Evolutionary conservation across 2,888 invertebrate genomes (phyloP).

Genomic region (Lithophane leautieri): DNA sequence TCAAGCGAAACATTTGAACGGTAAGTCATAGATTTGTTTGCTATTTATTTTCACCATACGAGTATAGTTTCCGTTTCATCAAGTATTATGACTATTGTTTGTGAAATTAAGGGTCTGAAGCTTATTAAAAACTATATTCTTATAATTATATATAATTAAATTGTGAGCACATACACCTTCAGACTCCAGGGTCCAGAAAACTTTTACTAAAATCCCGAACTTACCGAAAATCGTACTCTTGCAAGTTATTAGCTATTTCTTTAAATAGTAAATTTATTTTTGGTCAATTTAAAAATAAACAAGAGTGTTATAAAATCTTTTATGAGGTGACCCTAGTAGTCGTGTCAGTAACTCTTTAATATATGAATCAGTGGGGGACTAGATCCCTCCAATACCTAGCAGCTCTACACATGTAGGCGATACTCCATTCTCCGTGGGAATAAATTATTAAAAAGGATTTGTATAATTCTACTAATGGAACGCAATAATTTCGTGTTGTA

Average conservation of each 20-base stretch:
- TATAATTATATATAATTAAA: not conserved
- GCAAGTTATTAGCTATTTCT: not conserved
- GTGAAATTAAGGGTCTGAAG: not conserved
- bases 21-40: slow-evolving; percentile 66
- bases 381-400: slow-evolving; percentile 31
- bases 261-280: not conserved
- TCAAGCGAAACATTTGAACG: slow-evolving; percentile 78
- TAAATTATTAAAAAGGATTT: slow-evolving; percentile 22
- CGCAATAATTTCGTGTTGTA: not conserved
- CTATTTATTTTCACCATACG: not conserved
- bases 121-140: not conserved
- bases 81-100: not conserved
- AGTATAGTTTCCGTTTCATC: not conserved
- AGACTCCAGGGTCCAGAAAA: not conserved
- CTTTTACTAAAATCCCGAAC: not conserved
- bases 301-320: not conserved
- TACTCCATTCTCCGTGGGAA: slow-evolving; percentile 16
- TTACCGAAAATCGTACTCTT: not conserved
- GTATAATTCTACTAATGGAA: not conserved
- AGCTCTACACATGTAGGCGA: slow-evolving; percentile 1
- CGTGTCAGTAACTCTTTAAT: slow-evolving; percentile 23
- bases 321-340: slow-evolving; percentile 4
- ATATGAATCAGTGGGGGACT: slow-evolving; percentile 43
- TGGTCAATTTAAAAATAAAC: not conserved
- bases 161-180: not conserved